These are phyloP conservation scores for Geopemphigus sp. DNA, from an alignment of 1,140 invertebrate genomes.

Conservation along the genomic window DNA sequence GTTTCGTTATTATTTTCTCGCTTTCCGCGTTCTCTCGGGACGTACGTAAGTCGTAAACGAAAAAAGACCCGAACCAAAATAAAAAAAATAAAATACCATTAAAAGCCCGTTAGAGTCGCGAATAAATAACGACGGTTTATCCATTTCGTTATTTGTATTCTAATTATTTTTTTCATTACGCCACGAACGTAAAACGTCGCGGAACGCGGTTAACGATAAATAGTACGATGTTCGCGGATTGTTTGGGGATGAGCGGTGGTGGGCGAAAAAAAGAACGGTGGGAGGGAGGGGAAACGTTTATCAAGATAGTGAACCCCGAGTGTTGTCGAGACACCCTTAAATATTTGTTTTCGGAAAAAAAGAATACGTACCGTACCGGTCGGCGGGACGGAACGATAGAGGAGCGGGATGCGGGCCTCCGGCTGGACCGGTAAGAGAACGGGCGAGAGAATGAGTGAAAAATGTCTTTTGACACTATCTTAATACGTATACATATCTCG, in stretches of 20 bases:
- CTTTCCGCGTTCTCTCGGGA: no score
- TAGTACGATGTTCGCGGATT: not conserved
- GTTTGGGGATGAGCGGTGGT: no score
- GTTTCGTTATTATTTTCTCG: no score
- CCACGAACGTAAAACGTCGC: not conserved
- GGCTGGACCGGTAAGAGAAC: no score
- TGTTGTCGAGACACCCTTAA: conserved; percentile 4
- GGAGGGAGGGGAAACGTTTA: not conserved
- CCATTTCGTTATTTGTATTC: conserved; percentile 9
- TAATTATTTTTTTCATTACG: conserved; percentile 21
- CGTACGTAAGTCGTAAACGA: no score
- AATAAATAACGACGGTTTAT: not conserved
- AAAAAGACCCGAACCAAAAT: no score
- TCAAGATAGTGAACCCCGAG: not conserved
- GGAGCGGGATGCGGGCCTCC: not conserved
- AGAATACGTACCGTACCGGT: not conserved
- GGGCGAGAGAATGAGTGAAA: not conserved
- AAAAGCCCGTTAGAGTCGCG: not conserved
- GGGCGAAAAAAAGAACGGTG: no score
- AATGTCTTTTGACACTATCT: not conserved
- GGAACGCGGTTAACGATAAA: not conserved
- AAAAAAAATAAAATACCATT: no score
- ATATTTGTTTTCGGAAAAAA: conserved; percentile 3
- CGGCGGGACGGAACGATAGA: not conserved
- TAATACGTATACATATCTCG: no score